Base-by-base conservation (phyloP, 2,113 vertebrate species). In the Petaurus breviceps region DNA sequence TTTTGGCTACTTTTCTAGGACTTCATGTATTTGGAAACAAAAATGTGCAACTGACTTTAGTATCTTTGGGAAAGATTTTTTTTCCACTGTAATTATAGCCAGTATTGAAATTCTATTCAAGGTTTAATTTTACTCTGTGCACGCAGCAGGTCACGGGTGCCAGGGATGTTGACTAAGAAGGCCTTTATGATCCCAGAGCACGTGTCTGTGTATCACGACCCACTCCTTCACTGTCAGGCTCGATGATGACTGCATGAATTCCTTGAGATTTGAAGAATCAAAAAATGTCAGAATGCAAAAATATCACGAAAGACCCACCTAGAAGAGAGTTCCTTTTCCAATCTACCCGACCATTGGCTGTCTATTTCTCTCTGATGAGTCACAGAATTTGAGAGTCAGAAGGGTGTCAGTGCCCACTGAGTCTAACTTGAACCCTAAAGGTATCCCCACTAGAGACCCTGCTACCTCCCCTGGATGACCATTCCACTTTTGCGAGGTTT, bases 1-100 rank as follows among this genome's bases (percentile, higher is more conserved):
- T 98, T 98, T 98, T 99, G 98, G 98, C 97, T 96, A 97, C 98
- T 98, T 98, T 98, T 98, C 98, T 97, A 98, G 97, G 77, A 97
- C 97, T 98, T 98, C 97, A 98, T 97, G 98, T 98, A 98, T 98
- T 90, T 97, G 97, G 97, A 98, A 98, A 97, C 97, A 98, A 98
- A 61, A 98, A 98, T 96, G 98, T 98, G 98, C 98, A 96, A 97
- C 91, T 90, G n/a, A 96, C 97, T 95, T 98, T 98, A 97, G 97
- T 97, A 95, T 98, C 95, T 96, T 92, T 96, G 98, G 95, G 95
- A 97, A 98, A 97, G 93, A 68, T 94, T 98, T 94, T 98, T 98
- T 97, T n/a, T n/a, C 97, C 96, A 95, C 94, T 97, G 91, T 16
- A 97, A 95, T 97, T 95, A 93, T 94, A 98, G 97, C 97, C 98